Base-by-base conservation (phyloP, 2,113 vertebrate genomes). In the Tychaedon coryphoeus region DNA sequence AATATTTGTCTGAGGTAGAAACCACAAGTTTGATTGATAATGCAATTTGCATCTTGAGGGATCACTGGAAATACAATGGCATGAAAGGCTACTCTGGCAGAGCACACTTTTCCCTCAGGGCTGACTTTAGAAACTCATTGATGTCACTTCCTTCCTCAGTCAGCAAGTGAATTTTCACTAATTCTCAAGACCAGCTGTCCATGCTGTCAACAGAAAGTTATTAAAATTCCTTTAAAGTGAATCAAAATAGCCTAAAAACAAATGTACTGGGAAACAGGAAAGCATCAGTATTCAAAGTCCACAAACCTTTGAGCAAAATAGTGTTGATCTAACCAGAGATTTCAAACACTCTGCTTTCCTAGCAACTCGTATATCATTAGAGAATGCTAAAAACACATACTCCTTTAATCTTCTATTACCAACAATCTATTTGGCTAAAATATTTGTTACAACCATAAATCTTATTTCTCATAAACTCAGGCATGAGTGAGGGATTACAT, bases 141-240 rank as follows among this genome's bases (percentile, higher is more conserved):
- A 98, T 98, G 98, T 98, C 98, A 98, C 98, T 98, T 98, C 98
- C 98, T 98, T 98, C 98, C 98, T 97, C 98, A 97, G 96, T 97
- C 96, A 98, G 98, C 97, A 98, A 98, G 97, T 98, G 97, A 98
- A 97, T 98, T 98, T 98, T 98, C 97, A 97, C 98, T 98, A 97
- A 98, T 98, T 98, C 97, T 98, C 97, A 97, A 97, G 98, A 97
- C 98, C 98, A 98, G 98, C 98, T 98, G 98, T 98, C 98, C 98
- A 81, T 97, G 97, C 97, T 98, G 98, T 98, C 98, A 98, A 98
- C 97, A 98, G 94, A 98, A 98, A 98, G 98, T 98, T 98, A 98
- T 98, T 98, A 98, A 98, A 98, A 98, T 98, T 98, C 98, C 97
- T 98, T 98, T 98, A 98, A 98, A 98, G 98, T 98, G 97, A 98